Evolutionary conservation across 2,888 invertebrate genomes (phyloP), one percentile per base, ranked within the genome.

Genomic region (Caenorhabditis becei): DNA sequence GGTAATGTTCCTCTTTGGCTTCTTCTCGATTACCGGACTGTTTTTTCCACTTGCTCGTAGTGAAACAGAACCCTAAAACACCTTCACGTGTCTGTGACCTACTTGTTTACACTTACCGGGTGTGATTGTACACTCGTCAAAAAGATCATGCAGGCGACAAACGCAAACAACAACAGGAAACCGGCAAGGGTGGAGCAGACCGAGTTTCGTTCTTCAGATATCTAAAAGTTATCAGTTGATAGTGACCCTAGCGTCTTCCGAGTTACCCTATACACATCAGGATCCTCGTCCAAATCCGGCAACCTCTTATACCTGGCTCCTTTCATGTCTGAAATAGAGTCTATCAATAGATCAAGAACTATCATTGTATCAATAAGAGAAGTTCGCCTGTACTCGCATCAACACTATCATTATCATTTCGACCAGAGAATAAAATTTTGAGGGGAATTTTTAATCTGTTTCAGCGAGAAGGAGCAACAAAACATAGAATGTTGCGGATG

Each of bases 61-160:
- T 32, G 47, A 72, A 32, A 51, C 53, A n/a, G 74, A 51, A 41
- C 18, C 44, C 74, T 75, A 14, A 35, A n/a, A n/a, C n/a, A 63
- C 26, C 16, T 16, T 41, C 18, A 14, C 32, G 8, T 20, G 4
- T 44, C 11, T 32, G 10, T 10, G 5, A 32, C 10, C 10, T 32
- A 20, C 23, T 47, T 61, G 23, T 32, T 32, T 32, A 0, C 18
- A 49, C 49, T 59, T n/a, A 75, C 75, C 14, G 75, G 75, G 32
- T 54, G 58, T 5, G 66, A 23, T 41, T 75, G 59, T 5, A 66
- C 66, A 66, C 66, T 75, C 14, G 75, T 75, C 24, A 75, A 24
- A 44, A 75, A 75, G 44, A 75, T 75, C 75, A 75, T 75, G 28
- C 75, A 75, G 1, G 53, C 75, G 2, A 75, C 75, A 23, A 75